Evolutionary conservation across 64 coral and sea anemone species (phyloP).

Genomic region (Orbicella faveolata): DNA sequence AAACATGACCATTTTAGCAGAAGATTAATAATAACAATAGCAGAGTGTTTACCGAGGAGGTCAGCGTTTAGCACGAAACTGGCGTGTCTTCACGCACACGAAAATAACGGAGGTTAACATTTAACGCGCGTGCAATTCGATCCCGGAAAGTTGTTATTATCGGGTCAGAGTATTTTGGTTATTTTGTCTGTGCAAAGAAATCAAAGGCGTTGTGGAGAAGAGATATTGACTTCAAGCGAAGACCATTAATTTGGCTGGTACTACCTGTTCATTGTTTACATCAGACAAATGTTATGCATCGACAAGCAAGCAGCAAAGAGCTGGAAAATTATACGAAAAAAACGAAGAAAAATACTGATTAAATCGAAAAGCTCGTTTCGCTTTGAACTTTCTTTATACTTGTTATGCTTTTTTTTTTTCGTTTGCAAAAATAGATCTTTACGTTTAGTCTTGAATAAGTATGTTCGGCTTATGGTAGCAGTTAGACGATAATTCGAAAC

Average conservation of each 20-base stretch:
- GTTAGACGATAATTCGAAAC: background rate
- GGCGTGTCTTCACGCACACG: background rate
- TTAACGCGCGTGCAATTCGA: background rate
- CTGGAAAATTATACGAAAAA: conserved; percentile 5
- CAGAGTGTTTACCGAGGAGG: conserved; percentile 2
- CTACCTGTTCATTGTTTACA: conserved; percentile 73
- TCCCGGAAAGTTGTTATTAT: background rate
- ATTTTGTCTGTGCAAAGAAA: background rate
- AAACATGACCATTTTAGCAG: background rate
- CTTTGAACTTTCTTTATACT: too few species aligned
- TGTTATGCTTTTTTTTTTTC: too few species aligned
- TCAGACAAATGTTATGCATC: conserved; percentile 59
- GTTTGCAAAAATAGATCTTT: too few species aligned
- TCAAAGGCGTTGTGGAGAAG: background rate
- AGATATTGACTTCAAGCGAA: conserved; percentile 33
- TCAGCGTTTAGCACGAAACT: background rate
- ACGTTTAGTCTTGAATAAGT: background rate
- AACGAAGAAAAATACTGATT: background rate
- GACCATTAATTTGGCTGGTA: conserved; percentile 32
- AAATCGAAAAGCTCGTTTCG: background rate
- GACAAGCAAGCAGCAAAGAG: conserved; percentile 28
- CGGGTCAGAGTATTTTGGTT: background rate
- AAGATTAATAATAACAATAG: conserved; percentile 17
- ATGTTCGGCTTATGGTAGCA: background rate
- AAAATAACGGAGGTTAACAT: background rate